These are phyloP conservation scores for Steatornis caripensis DNA, from an alignment of 2,113 vertebrate genomes.

Conservation along the genomic window DNA sequence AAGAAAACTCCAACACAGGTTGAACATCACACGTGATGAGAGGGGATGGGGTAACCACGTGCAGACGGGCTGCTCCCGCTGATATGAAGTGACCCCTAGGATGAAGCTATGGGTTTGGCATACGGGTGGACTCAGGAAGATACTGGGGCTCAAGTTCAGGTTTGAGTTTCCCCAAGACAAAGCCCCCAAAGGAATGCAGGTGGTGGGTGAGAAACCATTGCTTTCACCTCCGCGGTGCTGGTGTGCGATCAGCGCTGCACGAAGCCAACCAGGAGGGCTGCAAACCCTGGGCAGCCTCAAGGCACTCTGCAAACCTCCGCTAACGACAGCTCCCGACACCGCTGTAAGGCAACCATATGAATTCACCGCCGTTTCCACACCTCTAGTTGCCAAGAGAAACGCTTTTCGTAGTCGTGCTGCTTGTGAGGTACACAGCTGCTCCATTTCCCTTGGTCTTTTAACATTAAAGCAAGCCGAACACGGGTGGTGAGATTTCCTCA, in stretches of 20 bases:
- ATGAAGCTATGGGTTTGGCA: neutral
- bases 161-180: neutral
- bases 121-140: neutral
- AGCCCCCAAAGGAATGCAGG: neutral
- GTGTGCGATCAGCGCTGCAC: neutral
- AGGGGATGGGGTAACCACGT: neutral
- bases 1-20: neutral
- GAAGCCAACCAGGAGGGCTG: neutral
- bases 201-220: neutral
- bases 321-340: neutral
- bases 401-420: neutral
- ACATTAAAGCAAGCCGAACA: neutral
- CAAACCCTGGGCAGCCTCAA: neutral
- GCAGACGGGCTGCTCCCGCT: neutral
- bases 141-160: neutral
- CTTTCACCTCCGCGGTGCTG: fast-evolving
- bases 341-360: neutral
- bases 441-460: neutral
- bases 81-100: neutral
- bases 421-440: neutral
- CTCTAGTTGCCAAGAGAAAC: slow-evolving; percentile 16
- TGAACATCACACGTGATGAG: neutral
- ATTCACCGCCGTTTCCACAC: neutral
- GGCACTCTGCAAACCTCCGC: neutral
- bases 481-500: neutral